Evolutionary conservation across 2,888 invertebrate genomes (phyloP).

Genomic region (Drosophila glabriapex): DNA sequence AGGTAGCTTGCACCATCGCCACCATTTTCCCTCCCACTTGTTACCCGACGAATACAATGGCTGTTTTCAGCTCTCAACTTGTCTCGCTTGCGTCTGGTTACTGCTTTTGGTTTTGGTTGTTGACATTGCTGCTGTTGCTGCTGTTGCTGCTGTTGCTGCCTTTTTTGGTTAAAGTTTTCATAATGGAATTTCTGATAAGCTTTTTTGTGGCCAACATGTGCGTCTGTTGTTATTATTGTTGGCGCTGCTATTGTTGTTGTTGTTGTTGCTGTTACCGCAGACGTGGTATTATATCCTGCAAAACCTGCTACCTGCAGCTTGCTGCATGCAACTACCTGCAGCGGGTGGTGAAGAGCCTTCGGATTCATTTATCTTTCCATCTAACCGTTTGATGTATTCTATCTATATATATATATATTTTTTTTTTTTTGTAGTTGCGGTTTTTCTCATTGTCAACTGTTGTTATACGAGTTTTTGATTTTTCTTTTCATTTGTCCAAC

Average conservation of each 20-base stretch:
- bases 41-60: conserved; percentile 31
- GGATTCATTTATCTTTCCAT: conserved; percentile 57
- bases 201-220: conserved; percentile 67
- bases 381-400: conserved; percentile 53
- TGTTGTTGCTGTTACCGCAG: conserved; percentile 60
- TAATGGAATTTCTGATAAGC: conserved; percentile 82
- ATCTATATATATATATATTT: conserved; percentile 1
- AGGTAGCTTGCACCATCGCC: conserved; percentile 44
- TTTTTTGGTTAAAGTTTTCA: conserved; percentile 70
- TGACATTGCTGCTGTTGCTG: conserved; percentile 29
- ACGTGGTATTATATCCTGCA: conserved; percentile 63
- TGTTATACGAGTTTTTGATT: conserved; percentile 66
- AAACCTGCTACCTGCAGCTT: conserved; percentile 23
- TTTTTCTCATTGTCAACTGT: conserved; percentile 68
- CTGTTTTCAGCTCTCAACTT: conserved; percentile 32
- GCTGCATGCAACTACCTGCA: conserved; percentile 32
- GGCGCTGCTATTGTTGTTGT: conserved; percentile 18
- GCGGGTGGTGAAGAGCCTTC: conserved; percentile 39
- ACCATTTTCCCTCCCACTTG: no score
- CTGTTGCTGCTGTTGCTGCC: conserved; percentile 22
- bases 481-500: conserved; percentile 25
- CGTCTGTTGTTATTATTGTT: conserved; percentile 33
- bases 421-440: conserved; percentile 46
- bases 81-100: conserved; percentile 47
- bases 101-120: conserved; percentile 30